phyloP scores from a whole-genome alignment of 2,888 invertebrate genomes.

The Thelaira solivaga region DNA sequence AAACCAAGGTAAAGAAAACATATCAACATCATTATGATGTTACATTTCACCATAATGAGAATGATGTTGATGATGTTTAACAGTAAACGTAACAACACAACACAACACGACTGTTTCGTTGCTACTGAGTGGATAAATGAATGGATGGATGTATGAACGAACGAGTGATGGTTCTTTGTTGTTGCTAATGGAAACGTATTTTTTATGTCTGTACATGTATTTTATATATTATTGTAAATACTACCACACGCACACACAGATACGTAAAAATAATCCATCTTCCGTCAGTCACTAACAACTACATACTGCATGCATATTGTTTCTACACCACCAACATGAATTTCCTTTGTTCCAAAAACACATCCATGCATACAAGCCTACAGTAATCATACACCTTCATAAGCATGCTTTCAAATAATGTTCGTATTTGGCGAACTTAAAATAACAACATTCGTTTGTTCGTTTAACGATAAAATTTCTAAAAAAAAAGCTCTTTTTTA shows the following conservation, averaged over 20 bases:
- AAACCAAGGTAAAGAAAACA: constrained; percentile 28
- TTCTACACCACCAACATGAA: constrained; percentile 25
- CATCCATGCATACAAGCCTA: neutral
- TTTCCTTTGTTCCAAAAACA: constrained; percentile 36
- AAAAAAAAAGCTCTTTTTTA: neutral
- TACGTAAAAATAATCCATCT: constrained; percentile 35
- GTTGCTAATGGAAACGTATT: constrained; percentile 38
- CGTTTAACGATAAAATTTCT: constrained; percentile 32
- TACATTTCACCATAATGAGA: neutral
- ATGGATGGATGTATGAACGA: too few species aligned
- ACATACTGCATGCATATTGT: constrained; percentile 8
- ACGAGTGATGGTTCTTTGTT: constrained; percentile 3
- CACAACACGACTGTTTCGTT: constrained; percentile 37
- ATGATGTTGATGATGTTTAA: constrained; percentile 3
- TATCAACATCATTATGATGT: constrained; percentile 38
- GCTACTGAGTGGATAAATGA: neutral
- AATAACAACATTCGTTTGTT: constrained; percentile 23
- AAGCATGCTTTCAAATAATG: neutral
- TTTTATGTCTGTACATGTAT: constrained; percentile 2
- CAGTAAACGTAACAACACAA: neutral
- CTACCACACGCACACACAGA: too few species aligned
- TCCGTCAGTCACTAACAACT: constrained; percentile 31
- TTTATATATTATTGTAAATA: neutral
- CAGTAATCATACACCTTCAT: constrained; percentile 6
- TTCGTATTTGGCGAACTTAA: constrained; percentile 12